phyloP scores from a whole-genome alignment of 35 echinoderm and acorn worm species.

The Amphiura filiformis region DNA sequence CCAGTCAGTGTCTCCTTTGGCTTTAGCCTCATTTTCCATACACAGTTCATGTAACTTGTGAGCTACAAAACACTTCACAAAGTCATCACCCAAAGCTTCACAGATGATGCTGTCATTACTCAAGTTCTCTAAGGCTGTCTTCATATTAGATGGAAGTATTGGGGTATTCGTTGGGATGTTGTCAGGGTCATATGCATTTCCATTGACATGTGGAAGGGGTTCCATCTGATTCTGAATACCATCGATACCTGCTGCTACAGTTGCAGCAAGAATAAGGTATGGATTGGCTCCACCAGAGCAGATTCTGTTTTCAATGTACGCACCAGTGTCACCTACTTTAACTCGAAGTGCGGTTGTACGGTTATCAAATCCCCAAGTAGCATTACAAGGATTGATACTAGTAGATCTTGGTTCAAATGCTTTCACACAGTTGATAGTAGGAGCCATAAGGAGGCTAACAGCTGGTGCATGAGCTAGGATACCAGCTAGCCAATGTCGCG shows the following conservation, averaged over 20 bases:
- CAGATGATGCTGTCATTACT: constrained; percentile 50
- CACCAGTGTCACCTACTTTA: constrained; percentile 52
- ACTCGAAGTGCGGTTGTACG: constrained; percentile 55
- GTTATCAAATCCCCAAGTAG: constrained; percentile 75
- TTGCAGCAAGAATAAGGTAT: constrained; percentile 70
- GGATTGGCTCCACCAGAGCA: constrained; percentile 68
- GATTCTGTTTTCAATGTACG: constrained; percentile 79
- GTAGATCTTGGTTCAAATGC: constrained; percentile 1
- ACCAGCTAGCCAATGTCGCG: constrained; percentile 67
- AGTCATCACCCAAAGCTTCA: too few relatives aligned
- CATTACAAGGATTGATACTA: constrained; percentile 33
- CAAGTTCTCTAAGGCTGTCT: constrained; percentile 68
- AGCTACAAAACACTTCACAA: constrained; percentile 62
- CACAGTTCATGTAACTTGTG: too few relatives aligned
- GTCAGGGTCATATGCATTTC: constrained; percentile 51
- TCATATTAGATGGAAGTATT: constrained; percentile 45
- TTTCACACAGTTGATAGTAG: constrained; percentile 61
- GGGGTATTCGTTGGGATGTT: constrained; percentile 46
- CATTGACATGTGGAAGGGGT: constrained; percentile 32
- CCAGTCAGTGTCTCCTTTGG: too few relatives aligned
- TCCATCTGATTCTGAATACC: constrained; percentile 41
- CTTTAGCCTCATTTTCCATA: too few relatives aligned
- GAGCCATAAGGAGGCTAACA: constrained; percentile 45
- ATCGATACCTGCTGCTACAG: constrained; percentile 78
- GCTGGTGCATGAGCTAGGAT: constrained; percentile 57